Conservation (phyloP, 2,888 invertebrate genomes). For the Athetis lepigone region DNA sequence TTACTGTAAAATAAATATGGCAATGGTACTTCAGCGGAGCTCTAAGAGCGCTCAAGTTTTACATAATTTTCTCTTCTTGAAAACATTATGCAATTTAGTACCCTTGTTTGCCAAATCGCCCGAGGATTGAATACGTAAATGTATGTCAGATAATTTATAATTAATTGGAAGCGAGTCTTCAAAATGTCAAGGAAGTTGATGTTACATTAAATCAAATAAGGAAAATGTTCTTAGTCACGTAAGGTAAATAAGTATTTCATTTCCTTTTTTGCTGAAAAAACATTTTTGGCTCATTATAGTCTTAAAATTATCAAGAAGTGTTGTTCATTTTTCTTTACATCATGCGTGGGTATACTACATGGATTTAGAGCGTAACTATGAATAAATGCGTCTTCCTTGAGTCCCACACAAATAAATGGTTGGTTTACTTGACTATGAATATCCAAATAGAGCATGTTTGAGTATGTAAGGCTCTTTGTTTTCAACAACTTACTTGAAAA, state of each 20-base stretch:
- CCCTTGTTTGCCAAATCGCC: not conserved
- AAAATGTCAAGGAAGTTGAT: not conserved
- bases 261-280: not conserved
- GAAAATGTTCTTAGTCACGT: not conserved
- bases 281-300: not conserved
- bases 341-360: conserved; percentile 22
- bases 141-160: not conserved
- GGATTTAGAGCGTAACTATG: conserved; percentile 49
- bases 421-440: conserved; percentile 21
- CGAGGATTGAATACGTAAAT: not conserved
- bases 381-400: conserved; percentile 54
- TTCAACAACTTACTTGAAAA: conserved; percentile 1
- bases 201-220: not conserved
- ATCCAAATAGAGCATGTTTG: not conserved
- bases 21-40: too few relatives aligned
- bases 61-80: too few relatives aligned
- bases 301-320: not conserved
- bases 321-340: not conserved
- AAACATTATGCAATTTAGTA: too few relatives aligned
- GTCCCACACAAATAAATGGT: conserved; percentile 41
- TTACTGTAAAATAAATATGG: too few relatives aligned
- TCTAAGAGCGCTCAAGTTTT: too few relatives aligned
- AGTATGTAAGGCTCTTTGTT: conserved; percentile 5
- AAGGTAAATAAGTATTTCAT: not conserved
- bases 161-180: not conserved